Base-by-base conservation (phyloP, 2,113 vertebrate species). In the Odocoileus hemionus region DNA sequence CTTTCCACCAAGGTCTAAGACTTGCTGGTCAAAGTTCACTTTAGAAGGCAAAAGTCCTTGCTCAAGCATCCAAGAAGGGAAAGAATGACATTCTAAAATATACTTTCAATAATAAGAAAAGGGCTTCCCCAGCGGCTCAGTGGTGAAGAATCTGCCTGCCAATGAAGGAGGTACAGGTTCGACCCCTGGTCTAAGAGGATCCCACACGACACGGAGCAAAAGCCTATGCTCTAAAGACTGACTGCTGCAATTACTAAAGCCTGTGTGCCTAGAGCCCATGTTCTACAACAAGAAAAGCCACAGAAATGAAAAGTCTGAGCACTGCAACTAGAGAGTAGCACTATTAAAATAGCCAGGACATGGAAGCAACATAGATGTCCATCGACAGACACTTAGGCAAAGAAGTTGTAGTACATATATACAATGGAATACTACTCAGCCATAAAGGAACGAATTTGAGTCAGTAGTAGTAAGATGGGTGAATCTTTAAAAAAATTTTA, bases 31-130 rank as follows among this genome's bases (percentile, higher is more conserved):
- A 95, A 60, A 95, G 90, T 61, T 94, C 47, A 52, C 14, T 52
- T 88, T 70, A 43, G 33, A 91, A 57, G n/a, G 30, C 16, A 54
- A 43, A 4, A 93, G 45, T 94, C 74, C 8, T 39, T 52, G 33
- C 50, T 93, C 19, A 89, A 88, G 39, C 15, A 17, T 87, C 74
- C 6, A 92, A 79, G 58, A 96, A 80, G 45, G 23, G 45, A 43
- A 19, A 87, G 33, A 43, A 7, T 84, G 28, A 28, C n/a, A 52
- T 57, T 57, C 28, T 54, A 88, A 80, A 92, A 91, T 57, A 54
- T 54, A 58, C 74, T 88, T 96, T 85, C 50, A 94, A 26, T 82
- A 97, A 92, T 98, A 54, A 91, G 60, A 86, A 78, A 12, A 87
- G 70, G 2, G 70, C 70, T 76, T 76, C 23, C 36, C 23, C 21